phyloP scores from a whole-genome alignment of 1,140 invertebrate genomes.

The Drosophila littoralis region DNA sequence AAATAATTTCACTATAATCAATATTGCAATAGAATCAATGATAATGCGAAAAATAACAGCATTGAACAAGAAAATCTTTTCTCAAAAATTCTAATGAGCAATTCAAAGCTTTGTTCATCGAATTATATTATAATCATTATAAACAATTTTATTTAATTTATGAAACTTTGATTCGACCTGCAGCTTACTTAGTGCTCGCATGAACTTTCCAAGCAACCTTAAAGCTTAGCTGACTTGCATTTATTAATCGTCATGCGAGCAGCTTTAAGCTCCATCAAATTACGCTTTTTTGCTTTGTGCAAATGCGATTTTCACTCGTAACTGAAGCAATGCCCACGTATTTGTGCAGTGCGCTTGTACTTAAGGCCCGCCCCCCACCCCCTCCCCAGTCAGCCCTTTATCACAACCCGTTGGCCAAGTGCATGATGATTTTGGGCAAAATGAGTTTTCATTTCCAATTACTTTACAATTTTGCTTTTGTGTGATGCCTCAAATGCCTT shows the following conservation, averaged over 20 bases:
- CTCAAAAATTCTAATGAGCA: too few relatives aligned
- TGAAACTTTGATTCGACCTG: too few relatives aligned
- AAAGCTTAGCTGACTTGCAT: neutral
- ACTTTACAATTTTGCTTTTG: constrained; percentile 79
- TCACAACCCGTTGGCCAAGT: constrained; percentile 14
- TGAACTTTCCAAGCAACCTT: neutral
- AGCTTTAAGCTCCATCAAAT: constrained; percentile 8
- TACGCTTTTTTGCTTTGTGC: constrained; percentile 7
- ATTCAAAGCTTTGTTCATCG: too few relatives aligned
- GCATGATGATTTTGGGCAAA: constrained; percentile 53
- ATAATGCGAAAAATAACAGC: too few relatives aligned
- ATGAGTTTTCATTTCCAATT: constrained; percentile 82
- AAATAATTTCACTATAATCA: too few relatives aligned
- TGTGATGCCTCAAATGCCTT: constrained; percentile 41
- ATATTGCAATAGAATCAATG: too few relatives aligned
- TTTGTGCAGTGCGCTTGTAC: constrained; percentile 13
- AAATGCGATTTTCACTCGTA: constrained; percentile 7
- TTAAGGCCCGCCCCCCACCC: neutral
- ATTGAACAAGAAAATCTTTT: too few relatives aligned
- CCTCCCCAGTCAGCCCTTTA: too few relatives aligned
- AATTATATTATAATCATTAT: too few relatives aligned
- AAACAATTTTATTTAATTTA: too few relatives aligned
- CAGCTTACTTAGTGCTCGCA: neutral
- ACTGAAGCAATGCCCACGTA: constrained; percentile 14
- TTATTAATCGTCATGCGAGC: constrained; percentile 3